A percentile compares a stretch with the other conserved stretches of the same genome.
These are phyloP conservation scores for Drosophila infuscata DNA, from an alignment of 2,888 invertebrate genomes.

Conservation along the genomic window DNA sequence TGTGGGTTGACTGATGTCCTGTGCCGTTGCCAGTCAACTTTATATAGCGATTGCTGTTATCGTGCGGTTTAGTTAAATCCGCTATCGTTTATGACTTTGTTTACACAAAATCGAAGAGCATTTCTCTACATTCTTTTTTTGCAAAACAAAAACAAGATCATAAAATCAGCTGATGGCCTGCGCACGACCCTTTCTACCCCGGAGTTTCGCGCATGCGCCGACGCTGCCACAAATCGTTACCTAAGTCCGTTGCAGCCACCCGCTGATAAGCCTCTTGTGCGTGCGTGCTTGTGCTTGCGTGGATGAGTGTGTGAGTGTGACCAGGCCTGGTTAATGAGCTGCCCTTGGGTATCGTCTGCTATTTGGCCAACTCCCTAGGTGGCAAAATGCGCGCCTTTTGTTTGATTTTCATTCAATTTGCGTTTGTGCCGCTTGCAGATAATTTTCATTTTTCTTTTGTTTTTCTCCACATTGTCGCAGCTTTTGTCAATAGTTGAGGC, in stretches of 20 bases:
- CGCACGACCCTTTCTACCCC: slow-evolving; percentile 2
- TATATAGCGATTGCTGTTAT: slow-evolving; percentile 52
- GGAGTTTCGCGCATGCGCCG: slow-evolving; percentile 44
- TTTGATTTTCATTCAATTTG: slow-evolving; percentile 67
- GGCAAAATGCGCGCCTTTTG: slow-evolving; percentile 62
- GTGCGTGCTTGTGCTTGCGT: slow-evolving; percentile 68
- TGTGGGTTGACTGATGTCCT: slow-evolving; percentile 61
- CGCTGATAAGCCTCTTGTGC: slow-evolving; percentile 53
- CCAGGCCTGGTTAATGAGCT: slow-evolving; percentile 31
- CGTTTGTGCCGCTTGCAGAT: slow-evolving; percentile 63
- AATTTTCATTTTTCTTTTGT: slow-evolving; percentile 34
- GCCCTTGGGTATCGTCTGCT: slow-evolving; percentile 4
- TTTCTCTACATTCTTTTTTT: slow-evolving; percentile 23
- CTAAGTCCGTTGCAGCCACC: slow-evolving; percentile 28
- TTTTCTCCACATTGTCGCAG: slow-evolving; percentile 41
- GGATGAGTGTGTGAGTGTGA: slow-evolving; percentile 35
- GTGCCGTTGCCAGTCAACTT: slow-evolving; percentile 18
- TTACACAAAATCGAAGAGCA: slow-evolving; percentile 57
- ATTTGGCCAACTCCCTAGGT: slow-evolving; percentile 55
- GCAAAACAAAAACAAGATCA: slow-evolving; percentile 71
- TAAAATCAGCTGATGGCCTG: slow-evolving; percentile 55
- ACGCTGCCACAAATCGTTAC: slow-evolving; percentile 20
- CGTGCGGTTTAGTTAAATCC: slow-evolving; percentile 41
- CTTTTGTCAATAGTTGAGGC: slow-evolving; percentile 16
- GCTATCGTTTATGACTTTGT: slow-evolving; percentile 66